phyloP scores from a whole-genome alignment of 2,797 vertebrate genomes.

The Cichlasoma orientale region DNA sequence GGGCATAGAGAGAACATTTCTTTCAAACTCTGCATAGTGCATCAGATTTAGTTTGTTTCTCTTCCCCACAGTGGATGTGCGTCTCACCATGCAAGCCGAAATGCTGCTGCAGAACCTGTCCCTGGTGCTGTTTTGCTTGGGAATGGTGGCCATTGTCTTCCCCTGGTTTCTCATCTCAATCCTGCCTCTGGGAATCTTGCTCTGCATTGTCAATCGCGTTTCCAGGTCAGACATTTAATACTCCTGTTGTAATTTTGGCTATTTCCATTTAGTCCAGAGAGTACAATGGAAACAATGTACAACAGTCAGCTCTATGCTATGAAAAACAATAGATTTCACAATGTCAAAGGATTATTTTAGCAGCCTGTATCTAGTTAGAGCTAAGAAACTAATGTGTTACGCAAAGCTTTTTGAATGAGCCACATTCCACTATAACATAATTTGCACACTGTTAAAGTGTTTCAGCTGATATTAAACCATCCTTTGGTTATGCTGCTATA shows the following conservation, averaged over 20 bases:
- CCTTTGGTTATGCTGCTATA: no score
- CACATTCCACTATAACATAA: no score
- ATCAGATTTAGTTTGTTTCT: conserved; percentile 30
- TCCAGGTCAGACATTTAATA: conserved; percentile 78
- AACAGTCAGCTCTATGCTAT: neutral
- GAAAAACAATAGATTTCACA: neutral
- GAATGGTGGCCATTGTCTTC: conserved; percentile 82
- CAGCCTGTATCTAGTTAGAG: neutral
- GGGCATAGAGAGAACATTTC: neutral
- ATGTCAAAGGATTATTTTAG: neutral
- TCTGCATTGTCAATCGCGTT: conserved; percentile 80
- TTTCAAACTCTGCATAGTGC: neutral
- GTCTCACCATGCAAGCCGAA: conserved; percentile 83
- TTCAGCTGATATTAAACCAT: no score
- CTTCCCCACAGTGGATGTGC: conserved; percentile 82
- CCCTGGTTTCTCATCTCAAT: conserved; percentile 87
- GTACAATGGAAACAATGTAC: neutral
- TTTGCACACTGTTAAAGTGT: no score
- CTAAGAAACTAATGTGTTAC: neutral
- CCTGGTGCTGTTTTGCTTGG: conserved; percentile 83
- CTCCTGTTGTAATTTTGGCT: neutral
- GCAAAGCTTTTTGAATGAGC: no score
- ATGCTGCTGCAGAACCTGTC: conserved; percentile 86
- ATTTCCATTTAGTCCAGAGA: neutral
- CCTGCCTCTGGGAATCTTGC: conserved; percentile 80